These are phyloP conservation scores for Nanorana parkeri DNA, from an alignment of 2,113 vertebrate genomes.

Conservation along the genomic window DNA sequence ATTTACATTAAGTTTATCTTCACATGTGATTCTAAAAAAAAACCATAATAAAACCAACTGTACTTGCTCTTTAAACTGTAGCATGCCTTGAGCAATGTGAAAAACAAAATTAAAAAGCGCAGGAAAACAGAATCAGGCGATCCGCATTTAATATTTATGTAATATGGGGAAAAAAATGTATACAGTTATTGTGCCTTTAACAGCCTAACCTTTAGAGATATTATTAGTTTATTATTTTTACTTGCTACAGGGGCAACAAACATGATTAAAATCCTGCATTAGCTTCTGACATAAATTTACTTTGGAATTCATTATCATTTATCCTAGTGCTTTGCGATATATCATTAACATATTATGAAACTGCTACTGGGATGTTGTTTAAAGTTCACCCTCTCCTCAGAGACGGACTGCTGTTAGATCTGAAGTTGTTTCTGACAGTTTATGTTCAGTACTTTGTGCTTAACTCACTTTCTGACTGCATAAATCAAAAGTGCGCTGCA, in stretches of 20 bases:
- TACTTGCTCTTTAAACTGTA: too few species aligned
- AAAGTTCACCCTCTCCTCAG: constrained; percentile 51
- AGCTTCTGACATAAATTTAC: constrained; percentile 46
- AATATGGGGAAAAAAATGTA: neutral
- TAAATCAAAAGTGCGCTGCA: constrained; percentile 43
- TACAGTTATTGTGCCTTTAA: neutral
- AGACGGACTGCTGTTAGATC: constrained; percentile 30
- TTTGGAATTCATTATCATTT: constrained; percentile 43
- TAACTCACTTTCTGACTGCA: constrained; percentile 46
- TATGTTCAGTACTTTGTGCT: constrained; percentile 42
- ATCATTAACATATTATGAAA: constrained; percentile 55
- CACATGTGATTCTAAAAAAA: too few species aligned
- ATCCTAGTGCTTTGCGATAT: constrained; percentile 17
- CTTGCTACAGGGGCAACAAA: constrained; percentile 2
- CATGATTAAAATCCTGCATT: constrained; percentile 42
- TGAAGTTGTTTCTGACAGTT: constrained; percentile 51
- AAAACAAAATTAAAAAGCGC: neutral
- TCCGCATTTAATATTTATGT: neutral
- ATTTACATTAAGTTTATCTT: too few species aligned
- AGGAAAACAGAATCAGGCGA: neutral
- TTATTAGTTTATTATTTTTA: neutral
- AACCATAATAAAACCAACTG: too few species aligned
- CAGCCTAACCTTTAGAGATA: neutral
- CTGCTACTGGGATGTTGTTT: constrained; percentile 51
- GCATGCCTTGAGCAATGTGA: neutral